These are phyloP conservation scores for Luidia sarsii DNA, from an alignment of 53 echinoderm and acorn worm genomes.

Conservation along the genomic window DNA sequence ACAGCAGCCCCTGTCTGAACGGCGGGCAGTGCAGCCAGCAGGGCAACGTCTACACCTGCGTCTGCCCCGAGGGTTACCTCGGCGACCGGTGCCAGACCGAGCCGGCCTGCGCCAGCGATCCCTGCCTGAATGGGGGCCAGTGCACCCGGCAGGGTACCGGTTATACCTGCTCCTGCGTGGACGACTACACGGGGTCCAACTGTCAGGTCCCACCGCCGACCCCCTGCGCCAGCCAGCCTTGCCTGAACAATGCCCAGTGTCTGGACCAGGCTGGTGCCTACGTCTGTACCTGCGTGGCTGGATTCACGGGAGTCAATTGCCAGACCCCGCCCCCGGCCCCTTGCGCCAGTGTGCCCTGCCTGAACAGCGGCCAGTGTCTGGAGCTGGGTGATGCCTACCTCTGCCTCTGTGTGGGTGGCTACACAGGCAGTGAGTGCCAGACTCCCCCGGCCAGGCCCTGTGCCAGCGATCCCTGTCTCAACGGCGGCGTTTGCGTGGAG, in stretches of 20 bases:
- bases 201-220: conserved; percentile 49
- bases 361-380: neutral
- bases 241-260: conserved; percentile 67
- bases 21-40: conserved; percentile 16
- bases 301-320: conserved; percentile 67
- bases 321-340: conserved; percentile 47
- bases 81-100: conserved; percentile 58
- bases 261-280: conserved; percentile 41
- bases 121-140: conserved; percentile 41
- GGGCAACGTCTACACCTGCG: conserved; percentile 12
- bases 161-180: conserved; percentile 59
- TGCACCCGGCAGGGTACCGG: conserved; percentile 43
- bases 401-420: conserved; percentile 42
- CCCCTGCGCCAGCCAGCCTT: conserved; percentile 74
- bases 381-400: neutral
- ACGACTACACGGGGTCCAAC: conserved; percentile 51
- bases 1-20: conserved; percentile 58
- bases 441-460: conserved; percentile 25
- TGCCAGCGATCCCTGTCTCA: conserved; percentile 51
- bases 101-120: conserved; percentile 53
- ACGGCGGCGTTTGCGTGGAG: conserved; percentile 39
- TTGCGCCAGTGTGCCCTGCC: conserved; percentile 75
- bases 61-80: conserved; percentile 49
- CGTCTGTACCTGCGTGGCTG: conserved; percentile 52
- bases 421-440: conserved; percentile 42